Base-by-base conservation (phyloP, 2,113 vertebrate genomes). In the Dromiciops gliroides region DNA sequence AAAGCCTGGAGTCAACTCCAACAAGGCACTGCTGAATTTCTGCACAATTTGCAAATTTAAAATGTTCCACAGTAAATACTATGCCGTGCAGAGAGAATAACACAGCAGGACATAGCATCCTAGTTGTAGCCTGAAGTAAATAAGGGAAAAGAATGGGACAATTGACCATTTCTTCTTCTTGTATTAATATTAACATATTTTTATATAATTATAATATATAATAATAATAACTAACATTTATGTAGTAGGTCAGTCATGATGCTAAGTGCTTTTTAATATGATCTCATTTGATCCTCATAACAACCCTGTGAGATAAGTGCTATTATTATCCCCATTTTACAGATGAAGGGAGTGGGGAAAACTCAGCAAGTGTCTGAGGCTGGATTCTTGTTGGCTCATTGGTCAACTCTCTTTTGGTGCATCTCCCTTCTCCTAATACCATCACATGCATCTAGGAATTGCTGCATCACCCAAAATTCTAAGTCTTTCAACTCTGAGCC, bases 51-150 rank as follows among this genome's bases (percentile, higher is more conserved):
- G 48, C 0, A 1, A 50, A 47, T 96, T 94, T 94, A 94, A 97
- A 94, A 53, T 60, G 16, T 93, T 90, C 91, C 50, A 44, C n/a
- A 75, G 94, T 96, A 97, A 98, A 98, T 44, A 95, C 50, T 96
- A 97, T 89, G 26, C 48, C 92, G 51, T 49, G 28, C 0, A 0
- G n/a, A n/a, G n/a, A 44, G 7, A 44, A 83, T 44, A 83, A n/a
- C 28, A 48, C 37, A 25, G 48, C 92, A 91, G 28, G 50, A 51
- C 60, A 89, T 8, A 60, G 91, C 51, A 75, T 60, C 91, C 92
- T 91, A 3, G 0, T 53, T 44, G 67, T 2, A 83, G 67, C 5
- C n/a, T 83, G 67, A 83, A 75, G 37, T n/a, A 75, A 75, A 75
- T 75, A 44, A 75, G n/a, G n/a, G n/a, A 23, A 22, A 83, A 28